Percentiles rank a stretch among this genome's conserved stretches.
Evolutionary conservation across 1,140 invertebrate genomes (phyloP).

Genomic region (Tribolium castaneum): DNA sequence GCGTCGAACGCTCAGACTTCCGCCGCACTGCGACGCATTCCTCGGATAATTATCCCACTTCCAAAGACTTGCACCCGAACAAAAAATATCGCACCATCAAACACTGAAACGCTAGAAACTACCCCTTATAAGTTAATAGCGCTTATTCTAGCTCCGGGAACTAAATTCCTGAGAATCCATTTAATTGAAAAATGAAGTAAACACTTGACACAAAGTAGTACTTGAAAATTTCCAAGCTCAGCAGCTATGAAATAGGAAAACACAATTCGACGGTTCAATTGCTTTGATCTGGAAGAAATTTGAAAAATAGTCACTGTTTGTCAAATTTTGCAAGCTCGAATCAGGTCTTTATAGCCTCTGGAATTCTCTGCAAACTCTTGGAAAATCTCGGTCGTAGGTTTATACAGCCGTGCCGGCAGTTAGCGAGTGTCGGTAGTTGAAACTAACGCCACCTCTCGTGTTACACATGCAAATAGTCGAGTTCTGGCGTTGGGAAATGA

Average conservation of each 20-base stretch:
- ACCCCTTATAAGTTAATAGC: background rate
- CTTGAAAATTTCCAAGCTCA: too few relatives aligned
- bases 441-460: background rate
- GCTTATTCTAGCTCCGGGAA: too few relatives aligned
- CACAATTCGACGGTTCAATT: too few relatives aligned
- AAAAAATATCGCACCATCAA: background rate
- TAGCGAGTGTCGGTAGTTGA: background rate
- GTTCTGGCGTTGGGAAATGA: background rate
- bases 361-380: background rate
- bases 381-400: background rate
- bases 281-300: too few relatives aligned
- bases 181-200: too few relatives aligned
- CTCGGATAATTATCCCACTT: background rate
- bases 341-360: too few relatives aligned
- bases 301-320: too few relatives aligned
- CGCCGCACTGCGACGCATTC: background rate
- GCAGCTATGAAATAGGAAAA: too few relatives aligned
- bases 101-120: background rate
- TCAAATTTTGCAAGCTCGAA: too few relatives aligned
- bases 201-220: too few relatives aligned
- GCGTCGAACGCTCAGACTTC: conserved; percentile 9
- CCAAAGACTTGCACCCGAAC: background rate
- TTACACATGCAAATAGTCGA: background rate
- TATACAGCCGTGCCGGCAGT: background rate
- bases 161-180: too few relatives aligned